These are phyloP conservation scores for Epizoanthus scotinus DNA, from an alignment of 92 coral and sea anemone genomes.

Conservation along the genomic window DNA sequence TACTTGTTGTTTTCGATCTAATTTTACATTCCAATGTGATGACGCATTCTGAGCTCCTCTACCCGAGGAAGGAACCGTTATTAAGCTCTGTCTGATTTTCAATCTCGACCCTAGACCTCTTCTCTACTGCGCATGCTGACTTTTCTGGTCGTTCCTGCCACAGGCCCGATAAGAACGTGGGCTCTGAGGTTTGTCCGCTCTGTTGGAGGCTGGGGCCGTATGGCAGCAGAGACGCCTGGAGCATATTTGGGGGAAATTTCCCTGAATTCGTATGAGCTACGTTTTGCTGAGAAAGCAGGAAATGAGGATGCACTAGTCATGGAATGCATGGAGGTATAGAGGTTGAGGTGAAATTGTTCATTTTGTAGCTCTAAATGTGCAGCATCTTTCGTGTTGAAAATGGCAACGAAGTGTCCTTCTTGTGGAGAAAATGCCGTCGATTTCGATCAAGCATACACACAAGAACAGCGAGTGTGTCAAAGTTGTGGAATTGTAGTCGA, in stretches of 20 bases:
- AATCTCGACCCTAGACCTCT: too few species aligned
- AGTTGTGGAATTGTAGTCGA: slow-evolving; percentile 57
- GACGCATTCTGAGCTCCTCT: too few species aligned
- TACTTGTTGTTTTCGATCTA: too few species aligned
- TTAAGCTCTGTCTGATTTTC: too few species aligned
- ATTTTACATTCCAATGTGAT: too few species aligned
- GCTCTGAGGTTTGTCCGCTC: too few species aligned
- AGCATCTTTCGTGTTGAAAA: background rate
- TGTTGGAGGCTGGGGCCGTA: too few species aligned
- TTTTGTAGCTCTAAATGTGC: background rate
- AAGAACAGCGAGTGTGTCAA: slow-evolving; percentile 50
- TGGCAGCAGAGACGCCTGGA: slow-evolving; percentile 23
- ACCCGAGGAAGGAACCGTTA: too few species aligned
- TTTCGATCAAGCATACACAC: slow-evolving; percentile 30
- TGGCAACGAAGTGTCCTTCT: slow-evolving; percentile 54
- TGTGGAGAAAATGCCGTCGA: slow-evolving; percentile 57
- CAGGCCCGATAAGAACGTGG: too few species aligned
- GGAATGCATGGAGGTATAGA: too few species aligned
- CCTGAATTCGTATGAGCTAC: slow-evolving; percentile 14
- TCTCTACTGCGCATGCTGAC: too few species aligned
- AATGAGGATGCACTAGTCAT: background rate
- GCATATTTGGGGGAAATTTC: slow-evolving; percentile 7
- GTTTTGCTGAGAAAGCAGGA: background rate
- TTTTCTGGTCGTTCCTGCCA: too few species aligned
- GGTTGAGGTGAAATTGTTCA: background rate